Base-by-base conservation (phyloP, 2,888 invertebrate genomes). In the Capitulum mitella region DNA sequence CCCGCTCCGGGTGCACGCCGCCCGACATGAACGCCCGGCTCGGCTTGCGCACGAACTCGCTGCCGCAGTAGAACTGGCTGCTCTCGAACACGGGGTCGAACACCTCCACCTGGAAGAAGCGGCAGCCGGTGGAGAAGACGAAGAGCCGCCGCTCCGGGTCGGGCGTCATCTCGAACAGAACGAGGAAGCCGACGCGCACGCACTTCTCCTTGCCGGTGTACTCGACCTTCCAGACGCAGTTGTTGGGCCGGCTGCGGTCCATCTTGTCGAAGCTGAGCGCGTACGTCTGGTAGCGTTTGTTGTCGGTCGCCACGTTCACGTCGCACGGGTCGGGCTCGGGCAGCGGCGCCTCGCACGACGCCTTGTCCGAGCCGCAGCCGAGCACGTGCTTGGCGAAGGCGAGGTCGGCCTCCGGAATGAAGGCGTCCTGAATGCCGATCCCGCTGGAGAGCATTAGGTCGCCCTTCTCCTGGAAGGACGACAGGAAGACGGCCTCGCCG, bases 71-170 rank as follows among this genome's bases (percentile, higher is more conserved):
- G 70, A 70, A 70, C 40, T 70, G 70, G 26, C 70, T 70, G 26
- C 19, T 22, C 70, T 70, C 40, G 70, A 70, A 70, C 40, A 70
- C 40, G 34, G 70, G 70, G 37, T 70, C 70, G n/a, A 70, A 70
- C 40, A 70, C 70, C 40, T 70, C 70, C 70, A 70, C 70, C 40
- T 70, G 70, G 70, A 70, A 70, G 40, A 19, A 70, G 37, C 70
- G 70, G 26, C 70, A 70, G 70, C 70, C 70, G 70, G 26, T 70
- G 22, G 70, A 70, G 70, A 40, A 70, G 40, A 70, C 40, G 40
- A 70, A 70, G 19, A 70, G 22, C 70, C 16, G 37, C 10, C 70
- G 37, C 70, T 70, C 37, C 5, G 26, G 10, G 70, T 70, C 70
- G 37, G 70, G 37, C 40, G 37, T 37, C 40, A 34, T 37, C 70